Evolutionary conservation across 2,888 invertebrate genomes (phyloP).

Genomic region (Furcula furcula): DNA sequence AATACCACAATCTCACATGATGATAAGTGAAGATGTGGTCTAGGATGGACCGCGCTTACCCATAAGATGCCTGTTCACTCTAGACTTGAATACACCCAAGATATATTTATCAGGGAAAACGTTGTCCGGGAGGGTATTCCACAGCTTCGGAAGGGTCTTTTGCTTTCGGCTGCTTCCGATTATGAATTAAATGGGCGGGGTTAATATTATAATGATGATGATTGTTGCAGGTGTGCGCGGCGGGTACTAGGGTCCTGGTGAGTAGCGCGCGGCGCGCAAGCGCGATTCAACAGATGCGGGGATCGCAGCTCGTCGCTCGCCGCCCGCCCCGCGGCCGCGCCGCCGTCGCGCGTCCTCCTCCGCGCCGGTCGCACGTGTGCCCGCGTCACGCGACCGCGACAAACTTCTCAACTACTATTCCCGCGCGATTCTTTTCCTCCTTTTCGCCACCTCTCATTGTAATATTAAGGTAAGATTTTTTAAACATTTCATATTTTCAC

Average conservation of each 20-base stretch:
- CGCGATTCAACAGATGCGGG: conserved; percentile 59
- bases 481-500: too few species aligned
- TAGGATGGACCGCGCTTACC: too few species aligned
- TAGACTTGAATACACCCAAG: too few species aligned
- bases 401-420: conserved; percentile 8
- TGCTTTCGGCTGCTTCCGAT: too few species aligned
- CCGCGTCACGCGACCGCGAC: conserved; percentile 14
- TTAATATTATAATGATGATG: too few species aligned
- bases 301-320: conserved; percentile 24
- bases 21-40: too few species aligned
- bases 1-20: too few species aligned
- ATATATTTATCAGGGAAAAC: too few species aligned
- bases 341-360: conserved; percentile 40
- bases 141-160: too few species aligned
- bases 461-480: conserved; percentile 26
- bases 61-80: too few species aligned
- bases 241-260: conserved; percentile 20
- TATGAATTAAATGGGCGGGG: conserved; percentile 32
- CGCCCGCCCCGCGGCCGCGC: conserved; percentile 20
- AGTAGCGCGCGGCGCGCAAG: conserved; percentile 38
- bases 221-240: conserved; percentile 25
- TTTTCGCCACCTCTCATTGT: conserved; percentile 15
- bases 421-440: conserved; percentile 25
- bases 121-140: too few species aligned
- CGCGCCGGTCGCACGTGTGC: conserved; percentile 29